Evolutionary conservation across 2,888 invertebrate species (phyloP).

Genomic region (Acleris cristana): DNA sequence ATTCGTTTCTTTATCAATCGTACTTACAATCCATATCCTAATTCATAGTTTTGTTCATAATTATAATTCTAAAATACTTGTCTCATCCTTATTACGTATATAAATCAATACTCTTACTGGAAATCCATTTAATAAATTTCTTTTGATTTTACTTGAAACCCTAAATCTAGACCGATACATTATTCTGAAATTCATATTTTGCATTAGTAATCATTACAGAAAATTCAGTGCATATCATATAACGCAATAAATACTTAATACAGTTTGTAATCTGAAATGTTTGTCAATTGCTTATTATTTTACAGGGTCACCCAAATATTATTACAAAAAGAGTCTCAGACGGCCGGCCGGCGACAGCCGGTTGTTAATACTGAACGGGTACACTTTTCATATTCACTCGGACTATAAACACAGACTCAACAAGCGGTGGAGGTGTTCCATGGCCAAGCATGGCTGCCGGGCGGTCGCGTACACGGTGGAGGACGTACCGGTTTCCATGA

Average conservation of each 20-base stretch:
- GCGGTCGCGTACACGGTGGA: constrained; percentile 15
- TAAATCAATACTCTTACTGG: too few species aligned
- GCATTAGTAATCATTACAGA: too few species aligned
- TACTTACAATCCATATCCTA: too few species aligned
- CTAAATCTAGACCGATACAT: too few species aligned
- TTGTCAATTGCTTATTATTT: background rate
- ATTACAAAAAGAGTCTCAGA: background rate
- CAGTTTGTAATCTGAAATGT: too few species aligned
- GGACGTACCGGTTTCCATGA: background rate
- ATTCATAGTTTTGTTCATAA: too few species aligned
- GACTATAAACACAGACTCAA: constrained; percentile 11
- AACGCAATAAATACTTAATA: background rate
- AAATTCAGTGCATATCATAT: background rate
- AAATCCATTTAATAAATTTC: too few species aligned
- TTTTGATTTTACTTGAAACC: too few species aligned
- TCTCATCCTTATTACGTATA: too few species aligned
- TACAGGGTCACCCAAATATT: background rate
- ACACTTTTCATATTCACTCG: background rate
- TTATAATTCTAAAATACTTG: too few species aligned
- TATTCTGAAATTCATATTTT: too few species aligned
- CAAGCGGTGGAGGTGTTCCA: constrained; percentile 24
- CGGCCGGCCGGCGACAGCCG: background rate
- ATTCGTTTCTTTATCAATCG: too few species aligned
- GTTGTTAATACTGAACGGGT: background rate
- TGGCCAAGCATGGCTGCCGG: constrained; percentile 3